phyloP scores from a whole-genome alignment of 2,888 invertebrate genomes.

The Monopis laevigella region DNA sequence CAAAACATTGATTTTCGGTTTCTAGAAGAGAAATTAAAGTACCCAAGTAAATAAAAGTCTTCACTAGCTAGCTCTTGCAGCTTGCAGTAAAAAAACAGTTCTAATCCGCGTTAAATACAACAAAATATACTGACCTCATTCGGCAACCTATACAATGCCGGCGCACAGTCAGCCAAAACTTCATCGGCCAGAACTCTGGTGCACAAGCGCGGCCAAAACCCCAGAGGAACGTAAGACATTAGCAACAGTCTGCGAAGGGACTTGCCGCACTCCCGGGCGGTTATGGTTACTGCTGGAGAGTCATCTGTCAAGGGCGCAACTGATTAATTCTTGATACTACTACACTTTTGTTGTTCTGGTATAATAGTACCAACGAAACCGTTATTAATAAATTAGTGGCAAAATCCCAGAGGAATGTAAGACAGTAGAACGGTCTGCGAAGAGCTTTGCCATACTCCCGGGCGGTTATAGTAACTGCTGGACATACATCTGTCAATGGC shows the following conservation, averaged over 20 bases:
- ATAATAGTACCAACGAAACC: too few relatives aligned
- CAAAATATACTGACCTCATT: constrained; percentile 65
- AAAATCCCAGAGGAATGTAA: constrained; percentile 98
- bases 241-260: constrained; percentile 81
- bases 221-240: constrained; percentile 97
- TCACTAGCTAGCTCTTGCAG: too few relatives aligned
- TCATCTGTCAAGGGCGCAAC: too few relatives aligned
- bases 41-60: too few relatives aligned
- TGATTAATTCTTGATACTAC: too few relatives aligned
- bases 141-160: constrained; percentile 76
- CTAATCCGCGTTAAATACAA: too few relatives aligned
- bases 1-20: too few relatives aligned
- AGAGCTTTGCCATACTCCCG: constrained; percentile 68
- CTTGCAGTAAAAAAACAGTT: too few relatives aligned
- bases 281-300: constrained; percentile 38
- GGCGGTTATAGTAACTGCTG: constrained; percentile 37
- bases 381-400: too few relatives aligned
- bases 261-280: constrained; percentile 56
- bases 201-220: constrained; percentile 96
- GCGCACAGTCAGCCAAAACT: constrained; percentile 80
- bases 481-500: constrained; percentile 44
- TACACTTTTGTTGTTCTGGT: too few relatives aligned
- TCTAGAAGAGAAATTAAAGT: too few relatives aligned
- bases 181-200: constrained; percentile 93
- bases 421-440: constrained; percentile 89